phyloP scores from a whole-genome alignment of 2,113 vertebrate species.

The Podarcis raffonei region DNA sequence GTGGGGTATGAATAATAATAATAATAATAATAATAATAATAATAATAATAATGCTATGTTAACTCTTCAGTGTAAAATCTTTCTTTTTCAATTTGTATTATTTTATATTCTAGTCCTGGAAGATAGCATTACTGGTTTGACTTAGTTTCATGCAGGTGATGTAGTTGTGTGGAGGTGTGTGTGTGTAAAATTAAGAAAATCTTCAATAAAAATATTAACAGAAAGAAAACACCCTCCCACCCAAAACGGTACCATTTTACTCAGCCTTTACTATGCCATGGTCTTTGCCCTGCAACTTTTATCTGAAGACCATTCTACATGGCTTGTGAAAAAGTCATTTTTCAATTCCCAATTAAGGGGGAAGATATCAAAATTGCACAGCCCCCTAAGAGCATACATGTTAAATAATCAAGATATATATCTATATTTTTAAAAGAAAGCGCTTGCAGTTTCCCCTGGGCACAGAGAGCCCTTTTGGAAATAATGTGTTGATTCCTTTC shows the following conservation, averaged over 20 bases:
- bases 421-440: not conserved
- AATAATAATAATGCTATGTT: too few relatives aligned
- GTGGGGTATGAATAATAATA: too few relatives aligned
- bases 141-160: not conserved
- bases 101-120: not conserved
- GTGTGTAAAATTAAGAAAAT: not conserved
- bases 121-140: not conserved
- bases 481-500: not conserved
- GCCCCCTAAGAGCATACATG: not conserved
- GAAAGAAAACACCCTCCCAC: not conserved
- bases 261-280: not conserved
- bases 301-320: not conserved
- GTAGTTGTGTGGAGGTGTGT: too few relatives aligned
- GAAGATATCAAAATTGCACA: not conserved
- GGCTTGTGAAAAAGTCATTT: not conserved
- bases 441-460: not conserved
- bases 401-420: not conserved
- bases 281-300: not conserved
- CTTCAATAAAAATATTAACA: not conserved
- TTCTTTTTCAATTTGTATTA: not conserved
- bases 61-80: too few relatives aligned
- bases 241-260: not conserved
- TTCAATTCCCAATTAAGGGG: not conserved
- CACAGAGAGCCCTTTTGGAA: not conserved
- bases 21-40: too few relatives aligned